phyloP scores from a whole-genome alignment of 2,888 invertebrate species.

The Tachina fera region DNA sequence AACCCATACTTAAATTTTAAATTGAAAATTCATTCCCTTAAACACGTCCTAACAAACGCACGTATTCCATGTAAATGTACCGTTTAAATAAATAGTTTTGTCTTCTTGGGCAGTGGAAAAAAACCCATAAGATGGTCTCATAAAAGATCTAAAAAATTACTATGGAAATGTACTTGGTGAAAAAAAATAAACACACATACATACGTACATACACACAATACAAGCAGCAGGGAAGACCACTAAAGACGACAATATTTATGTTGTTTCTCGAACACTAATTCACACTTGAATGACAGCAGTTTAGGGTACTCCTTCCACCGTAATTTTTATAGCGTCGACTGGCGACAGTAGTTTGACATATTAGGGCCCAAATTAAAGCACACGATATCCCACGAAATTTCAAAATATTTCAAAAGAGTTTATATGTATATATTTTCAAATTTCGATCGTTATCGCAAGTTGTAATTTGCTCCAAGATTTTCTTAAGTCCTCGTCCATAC shows the following conservation, averaged over 20 bases:
- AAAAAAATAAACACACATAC: background rate
- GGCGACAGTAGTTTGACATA: no score
- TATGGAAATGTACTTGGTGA: constrained; percentile 7
- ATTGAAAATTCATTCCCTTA: background rate
- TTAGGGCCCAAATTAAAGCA: no score
- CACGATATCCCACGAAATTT: no score
- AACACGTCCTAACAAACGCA: constrained; percentile 16
- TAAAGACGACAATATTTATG: constrained; percentile 9
- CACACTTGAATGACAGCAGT: background rate
- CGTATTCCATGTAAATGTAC: constrained; percentile 46
- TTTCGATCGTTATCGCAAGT: no score
- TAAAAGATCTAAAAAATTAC: background rate
- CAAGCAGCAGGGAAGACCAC: constrained; percentile 11
- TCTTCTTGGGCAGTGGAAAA: constrained; percentile 19
- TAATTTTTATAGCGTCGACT: no score
- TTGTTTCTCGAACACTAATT: constrained; percentile 15
- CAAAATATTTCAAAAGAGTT: no score
- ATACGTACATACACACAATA: constrained; percentile 6
- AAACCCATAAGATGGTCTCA: constrained; percentile 24
- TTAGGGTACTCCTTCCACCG: background rate
- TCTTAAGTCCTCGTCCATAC: no score
- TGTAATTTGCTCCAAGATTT: no score
- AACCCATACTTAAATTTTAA: constrained; percentile 5
- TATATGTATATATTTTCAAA: no score
- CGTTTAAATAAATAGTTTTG: constrained; percentile 61